Percentiles rank a stretch among this genome's conserved stretches.
Evolutionary conservation across 2,113 vertebrate species (phyloP).

Genomic region (Sigmodon hispidus): DNA sequence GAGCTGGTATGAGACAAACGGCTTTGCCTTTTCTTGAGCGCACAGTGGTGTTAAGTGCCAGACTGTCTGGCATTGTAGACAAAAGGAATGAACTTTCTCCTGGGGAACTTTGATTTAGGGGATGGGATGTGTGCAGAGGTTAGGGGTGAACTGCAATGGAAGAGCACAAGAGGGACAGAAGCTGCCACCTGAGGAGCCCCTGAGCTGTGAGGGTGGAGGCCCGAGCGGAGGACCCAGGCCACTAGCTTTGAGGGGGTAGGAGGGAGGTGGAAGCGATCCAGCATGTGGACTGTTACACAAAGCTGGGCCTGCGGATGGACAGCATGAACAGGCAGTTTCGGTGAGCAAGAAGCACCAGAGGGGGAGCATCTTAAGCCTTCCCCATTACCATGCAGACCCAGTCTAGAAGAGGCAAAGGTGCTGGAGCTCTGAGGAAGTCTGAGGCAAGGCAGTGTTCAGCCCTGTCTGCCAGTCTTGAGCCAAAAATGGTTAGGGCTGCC

Average conservation of each 20-base stretch:
- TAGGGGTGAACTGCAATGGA: not conserved
- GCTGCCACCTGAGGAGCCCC: not conserved
- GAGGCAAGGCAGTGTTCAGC: not conserved
- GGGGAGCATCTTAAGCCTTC: not conserved
- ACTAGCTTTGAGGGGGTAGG: too few relatives aligned
- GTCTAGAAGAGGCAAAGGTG: not conserved
- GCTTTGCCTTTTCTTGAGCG: not conserved
- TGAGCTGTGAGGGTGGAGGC: not conserved
- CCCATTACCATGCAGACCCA: not conserved
- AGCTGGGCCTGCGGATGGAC: not conserved
- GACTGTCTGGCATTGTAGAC: not conserved
- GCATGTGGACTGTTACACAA: not conserved
- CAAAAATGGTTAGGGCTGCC: not conserved
- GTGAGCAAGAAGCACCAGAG: not conserved
- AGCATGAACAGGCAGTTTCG: too few relatives aligned
- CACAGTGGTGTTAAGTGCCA: not conserved
- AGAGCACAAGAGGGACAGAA: not conserved
- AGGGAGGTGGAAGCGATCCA: not conserved
- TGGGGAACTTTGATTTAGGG: not conserved
- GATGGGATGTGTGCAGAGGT: not conserved
- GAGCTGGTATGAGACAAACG: constrained; percentile 52
- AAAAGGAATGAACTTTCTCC: not conserved
- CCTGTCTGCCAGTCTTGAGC: not conserved
- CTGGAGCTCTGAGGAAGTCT: not conserved
- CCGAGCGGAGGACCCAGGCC: not conserved